phyloP scores from a whole-genome alignment of 2,113 vertebrate species.

The Rhabdomys dilectus region DNA sequence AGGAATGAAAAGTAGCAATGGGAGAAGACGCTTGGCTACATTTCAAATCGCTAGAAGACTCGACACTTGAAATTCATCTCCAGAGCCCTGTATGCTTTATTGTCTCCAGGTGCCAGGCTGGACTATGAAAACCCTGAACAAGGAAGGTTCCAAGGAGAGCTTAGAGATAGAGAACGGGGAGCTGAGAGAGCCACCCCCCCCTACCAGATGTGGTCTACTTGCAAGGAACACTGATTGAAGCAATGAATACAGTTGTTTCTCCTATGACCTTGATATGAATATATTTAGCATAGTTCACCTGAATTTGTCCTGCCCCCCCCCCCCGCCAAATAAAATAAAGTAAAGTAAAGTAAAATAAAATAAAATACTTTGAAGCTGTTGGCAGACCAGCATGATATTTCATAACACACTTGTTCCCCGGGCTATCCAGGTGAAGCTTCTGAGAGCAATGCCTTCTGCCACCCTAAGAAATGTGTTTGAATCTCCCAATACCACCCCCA shows the following conservation, averaged over 20 bases:
- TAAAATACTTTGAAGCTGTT: background rate
- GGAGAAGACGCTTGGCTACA: slow-evolving; percentile 75
- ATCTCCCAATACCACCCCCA: background rate
- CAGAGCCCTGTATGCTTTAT: background rate
- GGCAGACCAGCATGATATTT: background rate
- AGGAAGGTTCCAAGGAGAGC: background rate
- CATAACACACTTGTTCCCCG: background rate
- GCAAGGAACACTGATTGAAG: background rate
- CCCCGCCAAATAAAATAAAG: background rate
- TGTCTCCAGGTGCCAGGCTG: background rate
- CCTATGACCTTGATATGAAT: background rate
- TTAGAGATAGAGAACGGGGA: background rate
- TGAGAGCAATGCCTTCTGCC: background rate
- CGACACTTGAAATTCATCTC: slow-evolving; percentile 54
- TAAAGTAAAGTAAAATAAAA: too few relatives aligned
- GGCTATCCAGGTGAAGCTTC: background rate
- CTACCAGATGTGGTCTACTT: background rate
- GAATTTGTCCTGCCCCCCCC: too few relatives aligned
- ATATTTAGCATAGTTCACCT: background rate
- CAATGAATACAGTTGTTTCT: background rate
- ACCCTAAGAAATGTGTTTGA: background rate
- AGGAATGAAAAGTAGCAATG: slow-evolving; percentile 76
- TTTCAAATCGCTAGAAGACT: slow-evolving; percentile 77
- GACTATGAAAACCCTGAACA: background rate
- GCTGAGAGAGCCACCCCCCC: too few relatives aligned